Percentiles rank a stretch among this genome's conserved stretches.
phyloP scores from a whole-genome alignment of 2,888 invertebrate species.

The Caenorhabditis sp. region DNA sequence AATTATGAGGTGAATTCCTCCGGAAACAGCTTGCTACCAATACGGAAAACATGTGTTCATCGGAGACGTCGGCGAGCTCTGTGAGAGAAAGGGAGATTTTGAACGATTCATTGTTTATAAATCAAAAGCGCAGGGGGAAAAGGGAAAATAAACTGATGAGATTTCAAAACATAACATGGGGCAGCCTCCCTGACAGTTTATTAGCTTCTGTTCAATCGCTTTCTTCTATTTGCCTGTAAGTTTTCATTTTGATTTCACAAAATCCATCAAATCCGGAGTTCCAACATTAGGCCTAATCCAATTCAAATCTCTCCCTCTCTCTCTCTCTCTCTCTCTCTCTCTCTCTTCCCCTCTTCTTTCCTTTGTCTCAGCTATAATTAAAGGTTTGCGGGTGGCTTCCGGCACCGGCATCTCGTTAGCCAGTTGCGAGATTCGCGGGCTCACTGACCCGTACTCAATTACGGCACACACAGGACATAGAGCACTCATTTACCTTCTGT shows the following conservation, averaged over 20 bases:
- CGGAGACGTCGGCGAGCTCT: not conserved
- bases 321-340: constrained; percentile 20
- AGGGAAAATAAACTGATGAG: not conserved
- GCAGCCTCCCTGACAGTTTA: too few species aligned
- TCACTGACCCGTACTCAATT: constrained; percentile 59
- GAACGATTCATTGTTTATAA: not conserved
- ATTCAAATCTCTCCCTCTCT: constrained; percentile 4
- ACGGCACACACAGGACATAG: constrained; percentile 6
- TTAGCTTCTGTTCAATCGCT: too few species aligned
- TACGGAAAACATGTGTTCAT: constrained; percentile 47
- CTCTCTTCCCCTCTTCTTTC: not conserved
- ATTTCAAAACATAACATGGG: too few species aligned
- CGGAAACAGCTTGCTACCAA: constrained; percentile 46
- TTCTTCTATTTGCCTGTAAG: too few species aligned
- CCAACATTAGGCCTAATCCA: not conserved
- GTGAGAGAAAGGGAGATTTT: not conserved
- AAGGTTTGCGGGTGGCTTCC: constrained; percentile 50
- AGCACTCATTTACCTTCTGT: constrained; percentile 54
- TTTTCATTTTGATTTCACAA: too few species aligned
- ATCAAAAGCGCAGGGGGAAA: not conserved
- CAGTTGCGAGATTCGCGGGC: constrained; percentile 33
- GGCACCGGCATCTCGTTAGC: constrained; percentile 50
- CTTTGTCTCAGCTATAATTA: constrained; percentile 49
- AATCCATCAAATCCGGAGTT: not conserved
- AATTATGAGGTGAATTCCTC: constrained; percentile 26